These are phyloP conservation scores for Cepphus grylle DNA, from an alignment of 2,113 vertebrate species.

Conservation along the genomic window DNA sequence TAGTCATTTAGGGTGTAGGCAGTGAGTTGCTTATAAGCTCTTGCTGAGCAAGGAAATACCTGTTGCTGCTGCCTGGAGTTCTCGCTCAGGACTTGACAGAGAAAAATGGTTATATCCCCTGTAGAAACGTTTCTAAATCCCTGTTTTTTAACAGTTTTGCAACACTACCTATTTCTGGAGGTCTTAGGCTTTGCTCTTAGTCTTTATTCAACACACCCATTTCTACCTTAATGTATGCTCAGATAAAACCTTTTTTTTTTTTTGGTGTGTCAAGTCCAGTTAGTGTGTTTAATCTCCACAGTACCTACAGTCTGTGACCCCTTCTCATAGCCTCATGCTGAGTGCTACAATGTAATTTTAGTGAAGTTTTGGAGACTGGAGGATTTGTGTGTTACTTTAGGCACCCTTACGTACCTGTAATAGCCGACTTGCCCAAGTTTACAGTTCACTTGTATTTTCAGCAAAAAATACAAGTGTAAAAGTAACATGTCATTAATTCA, in stretches of 20 bases:
- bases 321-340: not conserved
- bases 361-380: not conserved
- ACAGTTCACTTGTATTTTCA: not conserved
- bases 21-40: not conserved
- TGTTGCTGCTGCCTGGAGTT: not conserved
- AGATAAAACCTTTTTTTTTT: not conserved
- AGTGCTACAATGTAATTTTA: not conserved
- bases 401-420: not conserved
- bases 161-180: fast-evolving
- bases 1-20: not conserved
- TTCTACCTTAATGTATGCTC: not conserved
- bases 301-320: not conserved
- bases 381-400: not conserved
- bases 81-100: not conserved
- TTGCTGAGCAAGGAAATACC: not conserved
- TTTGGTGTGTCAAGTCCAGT: not conserved
- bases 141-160: not conserved
- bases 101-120: not conserved
- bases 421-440: not conserved
- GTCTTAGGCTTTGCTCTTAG: not conserved
- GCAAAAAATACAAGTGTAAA: not conserved
- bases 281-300: not conserved
- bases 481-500: not conserved
- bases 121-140: not conserved
- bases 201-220: not conserved